These are phyloP conservation scores for Sardina pilchardus DNA, from an alignment of 2,113 vertebrate genomes.

Conservation along the genomic window DNA sequence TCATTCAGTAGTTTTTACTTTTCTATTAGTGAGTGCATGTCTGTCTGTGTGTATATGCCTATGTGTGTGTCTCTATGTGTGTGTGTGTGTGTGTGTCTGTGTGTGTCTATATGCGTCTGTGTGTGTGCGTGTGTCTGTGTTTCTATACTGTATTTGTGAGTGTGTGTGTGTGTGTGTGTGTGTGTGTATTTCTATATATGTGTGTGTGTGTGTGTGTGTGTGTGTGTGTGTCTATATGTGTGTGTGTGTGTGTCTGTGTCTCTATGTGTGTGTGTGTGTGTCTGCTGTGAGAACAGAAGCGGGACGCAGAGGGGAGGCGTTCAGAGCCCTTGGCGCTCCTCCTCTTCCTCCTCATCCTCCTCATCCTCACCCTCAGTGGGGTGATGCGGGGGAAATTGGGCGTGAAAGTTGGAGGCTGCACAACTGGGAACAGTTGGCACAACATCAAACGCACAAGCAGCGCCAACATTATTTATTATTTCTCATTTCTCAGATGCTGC, in stretches of 20 bases:
- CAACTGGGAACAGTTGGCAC: background rate
- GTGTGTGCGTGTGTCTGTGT: too few species aligned
- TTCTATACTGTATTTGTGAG: too few species aligned
- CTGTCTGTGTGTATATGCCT: too few species aligned
- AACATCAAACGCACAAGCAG: background rate
- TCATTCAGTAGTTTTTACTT: background rate
- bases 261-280: background rate
- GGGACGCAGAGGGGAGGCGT: background rate
- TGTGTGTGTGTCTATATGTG: too few species aligned
- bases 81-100: too few species aligned
- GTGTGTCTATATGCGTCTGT: too few species aligned
- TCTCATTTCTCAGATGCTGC: background rate
- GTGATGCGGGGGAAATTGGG: background rate
- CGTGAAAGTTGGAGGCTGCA: background rate
- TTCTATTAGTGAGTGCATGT: background rate
- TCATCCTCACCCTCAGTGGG: background rate
- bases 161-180: too few species aligned
- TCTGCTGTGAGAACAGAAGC: background rate
- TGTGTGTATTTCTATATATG: too few species aligned
- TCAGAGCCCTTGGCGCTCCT: background rate
- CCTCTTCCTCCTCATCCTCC: too few species aligned
- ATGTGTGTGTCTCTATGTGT: too few species aligned
- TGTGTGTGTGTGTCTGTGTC: too few species aligned
- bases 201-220: too few species aligned
- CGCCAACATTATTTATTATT: background rate